Evolutionary conservation across 2,888 invertebrate species (phyloP).

Genomic region (Lasiommata megera): DNA sequence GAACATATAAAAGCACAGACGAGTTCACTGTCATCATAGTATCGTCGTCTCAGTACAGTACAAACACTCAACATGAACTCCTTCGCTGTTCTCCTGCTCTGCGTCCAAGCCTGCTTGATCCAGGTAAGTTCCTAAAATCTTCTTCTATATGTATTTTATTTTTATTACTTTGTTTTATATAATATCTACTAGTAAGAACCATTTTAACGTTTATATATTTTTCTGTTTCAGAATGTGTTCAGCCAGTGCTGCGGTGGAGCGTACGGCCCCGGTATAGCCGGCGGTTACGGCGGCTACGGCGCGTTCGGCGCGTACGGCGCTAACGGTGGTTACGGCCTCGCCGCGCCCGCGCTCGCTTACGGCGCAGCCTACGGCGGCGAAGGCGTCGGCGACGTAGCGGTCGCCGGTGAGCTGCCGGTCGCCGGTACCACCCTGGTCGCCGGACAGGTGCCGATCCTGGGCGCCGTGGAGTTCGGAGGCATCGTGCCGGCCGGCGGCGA

Average conservation of each 20-base stretch:
- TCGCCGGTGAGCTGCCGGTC: slow-evolving; percentile 40
- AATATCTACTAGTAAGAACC: not conserved
- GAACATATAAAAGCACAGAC: not conserved
- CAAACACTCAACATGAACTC: slow-evolving; percentile 38
- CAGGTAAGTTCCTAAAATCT: slow-evolving; percentile 40
- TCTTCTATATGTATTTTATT: not conserved
- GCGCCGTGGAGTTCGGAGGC: slow-evolving; percentile 15
- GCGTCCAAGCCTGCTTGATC: slow-evolving; percentile 42
- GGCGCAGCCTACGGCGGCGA: slow-evolving; percentile 37
- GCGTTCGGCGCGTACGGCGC: not conserved
- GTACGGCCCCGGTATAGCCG: slow-evolving; percentile 20
- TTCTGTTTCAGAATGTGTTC: not conserved
- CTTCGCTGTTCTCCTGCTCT: slow-evolving; percentile 40
- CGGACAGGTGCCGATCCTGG: slow-evolving; percentile 17
- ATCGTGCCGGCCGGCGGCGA: slow-evolving; percentile 21
- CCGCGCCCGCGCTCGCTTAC: slow-evolving; percentile 19
- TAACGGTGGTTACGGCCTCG: slow-evolving; percentile 21
- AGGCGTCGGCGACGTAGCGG: slow-evolving; percentile 38
- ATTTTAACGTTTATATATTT: not conserved
- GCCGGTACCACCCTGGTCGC: slow-evolving; percentile 38
- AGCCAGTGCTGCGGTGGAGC: slow-evolving; percentile 20
- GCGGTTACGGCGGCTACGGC: not conserved
- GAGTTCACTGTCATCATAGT: not conserved
- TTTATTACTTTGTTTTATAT: not conserved
- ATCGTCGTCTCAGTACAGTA: not conserved